Evolutionary conservation across 2,888 invertebrate species (phyloP).

Genomic region (Drosophila putrida): DNA sequence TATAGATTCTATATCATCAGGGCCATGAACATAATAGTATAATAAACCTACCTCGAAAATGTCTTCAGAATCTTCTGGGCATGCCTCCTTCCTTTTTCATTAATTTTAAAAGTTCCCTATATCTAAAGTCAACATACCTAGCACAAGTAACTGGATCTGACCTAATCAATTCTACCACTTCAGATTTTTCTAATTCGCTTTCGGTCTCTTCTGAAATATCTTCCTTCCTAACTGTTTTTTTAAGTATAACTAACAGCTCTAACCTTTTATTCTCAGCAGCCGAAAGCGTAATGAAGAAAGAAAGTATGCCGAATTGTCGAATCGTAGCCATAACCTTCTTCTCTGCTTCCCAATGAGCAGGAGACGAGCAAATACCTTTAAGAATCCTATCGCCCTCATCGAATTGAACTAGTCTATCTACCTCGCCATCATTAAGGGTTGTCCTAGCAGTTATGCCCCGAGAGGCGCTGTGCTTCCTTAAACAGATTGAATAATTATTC

Average conservation of each 20-base stretch:
- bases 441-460: background rate
- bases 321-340: conserved; percentile 4
- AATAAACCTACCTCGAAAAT: too few relatives aligned
- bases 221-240: too few relatives aligned
- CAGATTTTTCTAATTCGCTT: too few relatives aligned
- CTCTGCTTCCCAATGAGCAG: conserved; percentile 3
- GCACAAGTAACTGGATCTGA: too few relatives aligned
- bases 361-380: conserved; percentile 5
- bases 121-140: too few relatives aligned
- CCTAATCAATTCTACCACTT: too few relatives aligned
- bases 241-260: background rate
- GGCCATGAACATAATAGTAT: too few relatives aligned
- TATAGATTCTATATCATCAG: too few relatives aligned
- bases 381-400: background rate
- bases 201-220: too few relatives aligned
- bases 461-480: conserved; percentile 1
- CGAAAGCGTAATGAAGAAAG: conserved; percentile 1
- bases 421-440: background rate
- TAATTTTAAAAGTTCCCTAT: too few relatives aligned
- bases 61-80: too few relatives aligned
- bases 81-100: too few relatives aligned
- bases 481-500: background rate
- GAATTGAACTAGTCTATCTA: background rate
- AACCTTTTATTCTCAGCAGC: background rate
- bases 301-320: background rate